Evolutionary conservation across 1,140 invertebrate species (phyloP), one percentile per base, ranked within the genome.

Genomic region (Magallana angulata): DNA sequence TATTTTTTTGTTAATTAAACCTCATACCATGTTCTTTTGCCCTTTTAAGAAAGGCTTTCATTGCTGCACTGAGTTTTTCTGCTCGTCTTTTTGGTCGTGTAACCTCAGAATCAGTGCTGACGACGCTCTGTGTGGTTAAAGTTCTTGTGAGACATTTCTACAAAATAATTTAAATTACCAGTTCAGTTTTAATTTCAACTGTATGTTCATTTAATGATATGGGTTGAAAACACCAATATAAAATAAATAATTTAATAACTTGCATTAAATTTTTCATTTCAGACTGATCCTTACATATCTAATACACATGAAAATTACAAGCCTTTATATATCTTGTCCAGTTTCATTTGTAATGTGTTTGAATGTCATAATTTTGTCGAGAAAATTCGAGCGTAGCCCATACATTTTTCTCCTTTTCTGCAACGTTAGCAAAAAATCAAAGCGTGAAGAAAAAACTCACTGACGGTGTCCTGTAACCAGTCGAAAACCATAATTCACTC

Each of bases 11-110:
- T 24, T 24, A 24, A 24, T 24, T 24, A 24, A 24, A 24, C 24
- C 24, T 24, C 24, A 24, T 24, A 76, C 68, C 68, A 36, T 76
- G 68, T 36, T 76, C 68, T 30, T 36, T 76, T 18, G 68, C 18
- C 18, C 36, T 76, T 30, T 24, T 76, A 24, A 76, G 68, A 9
- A 76, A 76, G 7, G 68, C 68, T 76, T 76, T 76, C 68, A 76
- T 76, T 76, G 68, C 68, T 8, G 68, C 9, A 36, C 68, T 76
- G 24, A 76, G 24, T 24, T 76, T 18, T 30, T 76, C 68, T 14
- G 68, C 24, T 36, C 68, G 24, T 8, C 68, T 76, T 30, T 76
- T 18, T 76, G 36, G 11, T 30, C 36, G 24, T 9, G 18, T 76
- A 76, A 5, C 24, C 36, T 18, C 12, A 30, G 11, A 7, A 24